Percentiles rank a stretch among this genome's conserved stretches.
Conservation (phyloP, 2,888 invertebrate genomes). For the Tachina lurida region DNA sequence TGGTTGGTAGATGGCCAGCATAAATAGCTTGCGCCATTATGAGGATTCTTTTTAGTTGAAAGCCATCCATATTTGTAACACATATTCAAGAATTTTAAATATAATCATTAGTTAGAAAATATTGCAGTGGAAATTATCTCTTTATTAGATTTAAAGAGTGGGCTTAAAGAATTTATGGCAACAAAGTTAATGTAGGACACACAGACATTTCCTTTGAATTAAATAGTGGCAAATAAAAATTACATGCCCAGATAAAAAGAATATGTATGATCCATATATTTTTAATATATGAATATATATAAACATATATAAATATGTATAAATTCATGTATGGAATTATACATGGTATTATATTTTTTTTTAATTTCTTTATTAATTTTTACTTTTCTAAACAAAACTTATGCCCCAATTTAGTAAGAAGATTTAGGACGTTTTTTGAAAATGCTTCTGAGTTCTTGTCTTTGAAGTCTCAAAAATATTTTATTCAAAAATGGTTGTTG, state of each 20-base stretch:
- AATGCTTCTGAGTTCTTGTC: too few relatives aligned
- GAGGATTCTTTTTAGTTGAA: background rate
- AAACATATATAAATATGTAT: too few relatives aligned
- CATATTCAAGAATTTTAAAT: conserved; percentile 21
- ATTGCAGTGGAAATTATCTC: conserved; percentile 24
- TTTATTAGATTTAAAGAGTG: conserved; percentile 37
- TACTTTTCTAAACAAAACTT: too few relatives aligned
- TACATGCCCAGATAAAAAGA: background rate
- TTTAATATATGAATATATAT: too few relatives aligned
- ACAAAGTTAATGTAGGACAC: background rate
- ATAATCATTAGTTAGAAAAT: conserved; percentile 19
- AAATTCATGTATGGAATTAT: too few relatives aligned
- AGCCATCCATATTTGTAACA: conserved; percentile 42
- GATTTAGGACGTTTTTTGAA: too few relatives aligned
- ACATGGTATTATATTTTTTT: too few relatives aligned
- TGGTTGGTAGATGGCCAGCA: conserved; percentile 2
- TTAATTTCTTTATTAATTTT: too few relatives aligned
- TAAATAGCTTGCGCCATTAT: conserved; percentile 2
- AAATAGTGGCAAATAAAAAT: conserved; percentile 7
- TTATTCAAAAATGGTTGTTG: too few relatives aligned
- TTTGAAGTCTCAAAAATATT: too few relatives aligned
- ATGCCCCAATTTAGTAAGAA: too few relatives aligned
- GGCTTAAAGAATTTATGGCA: background rate
- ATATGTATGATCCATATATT: too few relatives aligned
- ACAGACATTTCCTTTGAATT: background rate